Base-by-base conservation (phyloP, 2,113 vertebrate species). In the Gorsachius goisagi region DNA sequence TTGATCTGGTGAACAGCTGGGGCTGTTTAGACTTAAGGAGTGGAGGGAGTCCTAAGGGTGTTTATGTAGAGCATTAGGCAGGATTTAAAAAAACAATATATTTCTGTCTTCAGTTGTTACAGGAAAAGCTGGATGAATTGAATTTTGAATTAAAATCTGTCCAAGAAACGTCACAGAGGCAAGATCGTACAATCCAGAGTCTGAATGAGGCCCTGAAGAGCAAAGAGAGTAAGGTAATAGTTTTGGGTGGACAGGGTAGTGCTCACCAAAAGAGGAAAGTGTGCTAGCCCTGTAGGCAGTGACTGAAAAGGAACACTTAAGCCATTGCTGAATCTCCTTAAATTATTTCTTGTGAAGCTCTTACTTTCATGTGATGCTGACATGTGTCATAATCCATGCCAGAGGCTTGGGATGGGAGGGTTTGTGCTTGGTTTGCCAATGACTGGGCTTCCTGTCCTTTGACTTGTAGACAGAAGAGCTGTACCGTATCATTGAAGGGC, bases 221-320 rank as follows among this genome's bases (percentile, higher is more conserved):
- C 97, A 99, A 98, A 95, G 99, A 99, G 52, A 98, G 75, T 28
- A 99, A 99, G 99, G 99, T 99, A 96, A 96, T 63, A 59, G 68
- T 39, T 44, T 12, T 13, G 28, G 73, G 68, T 60, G 68, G 85
- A 58, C 28, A 18, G 22, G 28, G 20, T 63, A 26, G 22, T 66
- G 39, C 28, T 88, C 28, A 9, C 45, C n/a, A 3, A 47, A 66
- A 35, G 22, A 59, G 17, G 22, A 32, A 47, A 39, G 53, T 15
- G 5, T 87, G 69, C 52, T 47, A 32, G 56, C 9, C 35, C 8
- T 17, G 9, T n/a, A 27, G 62, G 23, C 45, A 55, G 66, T 17
- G 58, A 5, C 37, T 68, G 67, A 24, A 59, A 55, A 82, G 27
- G 37, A 92, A 33, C 30, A 11, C 59, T 88, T 41, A 39, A 80